Conservation (phyloP, 2,113 vertebrate species). For the Leptosomus discolor region DNA sequence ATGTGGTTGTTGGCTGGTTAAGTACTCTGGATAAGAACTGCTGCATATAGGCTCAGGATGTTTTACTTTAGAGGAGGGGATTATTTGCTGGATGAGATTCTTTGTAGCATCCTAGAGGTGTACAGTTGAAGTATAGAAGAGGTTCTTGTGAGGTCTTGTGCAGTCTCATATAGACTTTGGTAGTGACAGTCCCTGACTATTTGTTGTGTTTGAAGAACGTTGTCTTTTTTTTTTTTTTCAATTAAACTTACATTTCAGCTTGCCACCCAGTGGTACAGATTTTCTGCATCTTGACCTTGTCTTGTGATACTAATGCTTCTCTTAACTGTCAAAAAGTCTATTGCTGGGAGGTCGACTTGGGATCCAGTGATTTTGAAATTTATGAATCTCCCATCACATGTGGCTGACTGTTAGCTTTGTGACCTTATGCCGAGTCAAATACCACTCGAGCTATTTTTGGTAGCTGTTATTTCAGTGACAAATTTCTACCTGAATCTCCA, state of each 20-base stretch:
- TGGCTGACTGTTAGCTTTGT: not conserved
- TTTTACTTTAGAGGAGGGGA: not conserved
- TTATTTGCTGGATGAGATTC: not conserved
- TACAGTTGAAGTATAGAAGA: not conserved
- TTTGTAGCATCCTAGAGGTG: not conserved
- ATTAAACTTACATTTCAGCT: not conserved
- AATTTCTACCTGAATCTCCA: not conserved
- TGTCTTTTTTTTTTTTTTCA: too few relatives aligned
- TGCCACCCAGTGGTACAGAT: not conserved
- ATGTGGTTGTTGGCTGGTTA: not conserved
- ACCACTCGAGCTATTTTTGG: slow-evolving; percentile 5
- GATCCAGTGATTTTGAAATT: not conserved
- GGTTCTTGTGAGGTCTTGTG: not conserved
- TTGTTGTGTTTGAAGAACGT: not conserved
- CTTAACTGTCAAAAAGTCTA: not conserved
- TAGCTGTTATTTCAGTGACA: not conserved
- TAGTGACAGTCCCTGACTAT: not conserved
- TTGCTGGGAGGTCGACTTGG: not conserved
- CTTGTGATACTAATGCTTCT: not conserved
- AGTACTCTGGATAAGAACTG: rapidly evolving
- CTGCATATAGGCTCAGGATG: not conserved
- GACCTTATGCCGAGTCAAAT: not conserved
- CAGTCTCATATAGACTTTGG: not conserved
- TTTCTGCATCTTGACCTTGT: not conserved
- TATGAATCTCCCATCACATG: not conserved